Percentiles rank a stretch among this genome's conserved stretches.
phyloP scores from a whole-genome alignment of 2,888 invertebrate species.

The Furcula furcula region DNA sequence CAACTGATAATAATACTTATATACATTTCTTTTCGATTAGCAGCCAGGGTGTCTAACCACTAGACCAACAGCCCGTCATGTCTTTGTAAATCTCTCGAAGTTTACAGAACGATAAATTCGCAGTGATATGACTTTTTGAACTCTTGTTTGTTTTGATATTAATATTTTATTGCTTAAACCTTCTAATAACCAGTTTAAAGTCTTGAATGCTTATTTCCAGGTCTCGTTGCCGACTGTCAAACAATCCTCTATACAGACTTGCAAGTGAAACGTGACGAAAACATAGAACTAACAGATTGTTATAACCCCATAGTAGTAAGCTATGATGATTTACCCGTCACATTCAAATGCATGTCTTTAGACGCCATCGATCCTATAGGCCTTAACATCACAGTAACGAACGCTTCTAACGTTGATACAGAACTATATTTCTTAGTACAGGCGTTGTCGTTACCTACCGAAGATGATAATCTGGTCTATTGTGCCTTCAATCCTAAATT shows the following conservation, averaged over 20 bases:
- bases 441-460: constrained; percentile 77
- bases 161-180: too few species aligned
- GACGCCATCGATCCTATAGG: constrained; percentile 51
- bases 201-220: constrained; percentile 75
- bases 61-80: too few species aligned
- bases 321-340: constrained; percentile 46
- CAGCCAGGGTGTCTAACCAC: too few species aligned
- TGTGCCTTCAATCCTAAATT: constrained; percentile 72
- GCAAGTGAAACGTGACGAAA: constrained; percentile 74
- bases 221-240: constrained; percentile 85
- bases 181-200: too few species aligned
- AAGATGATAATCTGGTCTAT: constrained; percentile 67
- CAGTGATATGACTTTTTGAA: too few species aligned
- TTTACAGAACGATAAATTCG: too few species aligned
- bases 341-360: constrained; percentile 77
- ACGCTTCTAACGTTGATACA: constrained; percentile 40
- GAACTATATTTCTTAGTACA: constrained; percentile 69
- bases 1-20: too few species aligned
- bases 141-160: too few species aligned
- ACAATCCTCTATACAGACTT: constrained; percentile 85
- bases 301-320: constrained; percentile 47
- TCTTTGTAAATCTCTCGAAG: too few species aligned
- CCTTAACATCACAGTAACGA: constrained; percentile 65
- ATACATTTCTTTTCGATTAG: too few species aligned
- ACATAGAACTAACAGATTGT: constrained; percentile 59